phyloP scores from a whole-genome alignment of 2,888 invertebrate species.

The Leptarthrus brevirostris region DNA sequence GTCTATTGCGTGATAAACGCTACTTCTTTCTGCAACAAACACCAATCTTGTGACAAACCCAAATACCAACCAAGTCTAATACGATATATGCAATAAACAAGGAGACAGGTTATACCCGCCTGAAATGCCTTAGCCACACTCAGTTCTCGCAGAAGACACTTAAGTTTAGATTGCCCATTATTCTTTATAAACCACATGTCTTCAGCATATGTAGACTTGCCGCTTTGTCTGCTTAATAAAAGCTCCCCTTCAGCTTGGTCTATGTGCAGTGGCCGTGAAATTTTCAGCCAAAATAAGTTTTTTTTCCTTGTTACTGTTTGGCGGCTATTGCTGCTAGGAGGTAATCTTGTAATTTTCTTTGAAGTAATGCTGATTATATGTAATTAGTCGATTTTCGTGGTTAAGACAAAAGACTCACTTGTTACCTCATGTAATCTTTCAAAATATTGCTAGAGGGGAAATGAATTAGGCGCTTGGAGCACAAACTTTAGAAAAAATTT shows the following conservation, averaged over 20 bases:
- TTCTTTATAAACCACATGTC: conserved; percentile 23
- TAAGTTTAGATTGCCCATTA: background rate
- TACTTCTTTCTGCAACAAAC: background rate
- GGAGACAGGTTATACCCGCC: too few species aligned
- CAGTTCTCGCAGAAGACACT: too few species aligned
- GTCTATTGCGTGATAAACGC: conserved; percentile 23
- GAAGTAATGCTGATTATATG: conserved; percentile 1
- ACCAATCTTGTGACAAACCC: too few species aligned
- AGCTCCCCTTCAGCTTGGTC: background rate
- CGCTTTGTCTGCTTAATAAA: background rate
- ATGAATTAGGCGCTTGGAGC: background rate
- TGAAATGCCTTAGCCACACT: too few species aligned
- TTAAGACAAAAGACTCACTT: background rate
- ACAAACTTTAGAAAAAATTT: background rate
- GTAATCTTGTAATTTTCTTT: background rate
- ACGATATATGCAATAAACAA: too few species aligned
- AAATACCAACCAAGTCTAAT: too few species aligned
- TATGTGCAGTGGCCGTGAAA: conserved; percentile 19
- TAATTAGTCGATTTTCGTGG: conserved; percentile 6
- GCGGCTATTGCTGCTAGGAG: too few species aligned
- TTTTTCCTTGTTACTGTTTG: background rate
- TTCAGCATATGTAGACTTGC: background rate
- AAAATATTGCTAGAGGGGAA: conserved; percentile 1
- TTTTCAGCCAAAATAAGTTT: conserved; percentile 3
- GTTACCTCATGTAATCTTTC: background rate